phyloP scores from a whole-genome alignment of 2,113 vertebrate genomes.

The Neodontobutis hainanensis region DNA sequence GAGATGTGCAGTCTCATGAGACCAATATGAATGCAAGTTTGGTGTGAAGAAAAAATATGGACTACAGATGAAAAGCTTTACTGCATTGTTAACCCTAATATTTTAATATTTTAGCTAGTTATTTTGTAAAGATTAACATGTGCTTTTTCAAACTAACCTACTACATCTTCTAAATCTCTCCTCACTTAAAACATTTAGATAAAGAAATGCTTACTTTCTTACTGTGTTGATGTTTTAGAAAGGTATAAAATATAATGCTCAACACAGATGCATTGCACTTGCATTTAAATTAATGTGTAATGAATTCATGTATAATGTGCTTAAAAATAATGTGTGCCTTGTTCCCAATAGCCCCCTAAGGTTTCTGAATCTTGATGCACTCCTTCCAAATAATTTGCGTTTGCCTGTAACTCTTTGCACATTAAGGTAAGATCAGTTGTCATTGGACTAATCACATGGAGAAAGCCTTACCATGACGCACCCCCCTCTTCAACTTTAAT shows the following conservation, averaged over 20 bases:
- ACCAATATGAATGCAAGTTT: slow-evolving; percentile 6
- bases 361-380: slow-evolving; percentile 1
- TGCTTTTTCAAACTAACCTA: too few species aligned
- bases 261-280: too few species aligned
- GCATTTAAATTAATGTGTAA: too few species aligned
- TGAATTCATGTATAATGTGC: too few species aligned
- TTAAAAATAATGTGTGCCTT: too few species aligned
- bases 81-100: neutral
- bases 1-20: neutral
- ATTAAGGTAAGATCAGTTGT: slow-evolving; percentile 26
- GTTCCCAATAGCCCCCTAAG: too few species aligned
- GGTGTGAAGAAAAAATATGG: slow-evolving; percentile 1
- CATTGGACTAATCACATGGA: slow-evolving; percentile 39
- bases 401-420: neutral
- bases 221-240: too few species aligned
- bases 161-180: too few species aligned
- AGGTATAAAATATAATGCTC: too few species aligned
- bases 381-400: slow-evolving; percentile 9
- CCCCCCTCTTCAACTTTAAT: slow-evolving; percentile 42
- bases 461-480: slow-evolving; percentile 25
- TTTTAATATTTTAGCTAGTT: neutral
- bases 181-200: too few species aligned
- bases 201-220: too few species aligned
- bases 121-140: too few species aligned
- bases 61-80: slow-evolving; percentile 9